Base-by-base conservation (phyloP, 2,888 invertebrate species). In the Standfussiana lucernea region DNA sequence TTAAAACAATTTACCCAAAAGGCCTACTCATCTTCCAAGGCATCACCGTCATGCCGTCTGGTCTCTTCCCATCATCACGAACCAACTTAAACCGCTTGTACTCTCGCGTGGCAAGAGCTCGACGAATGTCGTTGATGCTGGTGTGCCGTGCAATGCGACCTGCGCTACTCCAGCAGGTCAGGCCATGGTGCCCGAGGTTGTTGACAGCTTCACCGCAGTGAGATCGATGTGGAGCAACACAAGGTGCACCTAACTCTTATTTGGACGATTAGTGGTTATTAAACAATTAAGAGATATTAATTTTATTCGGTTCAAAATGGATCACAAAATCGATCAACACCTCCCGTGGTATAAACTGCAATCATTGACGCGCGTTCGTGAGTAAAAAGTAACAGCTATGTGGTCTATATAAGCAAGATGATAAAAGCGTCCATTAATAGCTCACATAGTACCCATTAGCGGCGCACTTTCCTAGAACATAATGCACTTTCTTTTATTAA, bases 381-480 rank as follows among this genome's bases (percentile, higher is more conserved):
- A n/a, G n/a, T n/a, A n/a, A 42, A 32, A 61, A 11, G 21, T n/a
- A 35, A 42, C 21, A 40, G 32, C 56, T 42, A 21, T 21, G 10
- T 59, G 32, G 32, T 18, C 21, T 59, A 11, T 74, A 73, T 35
- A 75, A 65, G 37, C 24, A 45, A 65, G 47, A 67, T 40, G 56
- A 71, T 76, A 59, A 35, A 71, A 72, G 72, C 72, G 40, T 76
- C 37, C 75, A 74, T 80, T 70, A 77, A 40, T 68, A 56, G 68
- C 32, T 68, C 77, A 77, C 66, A 64, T 80, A 79, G 75, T 42
- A 69, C 42, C 85, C 86, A 88, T 88, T 86, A 88, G 77, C 70
- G 50, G 70, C 73, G 70, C 73, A 79, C 79, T 84, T 83, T 86
- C 69, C 32, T 73, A 82, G 64, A 65, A 81, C 76, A 84, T 78